Base-by-base conservation (phyloP, 2,113 vertebrate genomes). In the Protobothrops mucrosquamatus region DNA sequence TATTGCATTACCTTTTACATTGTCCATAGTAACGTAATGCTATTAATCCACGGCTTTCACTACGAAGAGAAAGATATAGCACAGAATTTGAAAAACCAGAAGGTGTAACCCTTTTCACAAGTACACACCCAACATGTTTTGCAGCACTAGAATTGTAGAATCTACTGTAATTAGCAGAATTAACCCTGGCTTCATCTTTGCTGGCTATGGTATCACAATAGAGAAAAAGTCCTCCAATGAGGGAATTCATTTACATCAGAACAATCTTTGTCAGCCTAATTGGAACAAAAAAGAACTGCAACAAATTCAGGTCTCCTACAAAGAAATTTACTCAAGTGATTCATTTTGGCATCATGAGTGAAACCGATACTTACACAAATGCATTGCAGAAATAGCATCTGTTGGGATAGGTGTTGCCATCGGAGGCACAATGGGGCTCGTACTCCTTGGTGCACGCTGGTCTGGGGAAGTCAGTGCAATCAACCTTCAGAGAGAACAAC, bases 401-500 rank as follows among this genome's bases (percentile, higher is more conserved):
- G 92, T 97, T 98, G 2, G 90, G 29, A 0, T 97, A 97, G 0
- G 97, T 97, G 88, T 23, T 96, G 54, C 97, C 97, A 5, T 98
- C 93, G 1, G 97, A 97, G 46, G 94, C 97, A 0, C 98, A 98
- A 52, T 97, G 24, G 56, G 97, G 97, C 23, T 92, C 56, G 91
- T 90, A 55, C 0, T 92, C 90, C 20, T 0, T 0, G 0, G 74
- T 0, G 85, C 96, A 96, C 56, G 8, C 56, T 8, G 0, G 0
- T 1, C 0, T 15, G 48, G 0, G 0, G 12, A 86, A 89, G 14
- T 2, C 0, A 0, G 0, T 8, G 92, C 87, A 88, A 18, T 54
- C 26, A n/a, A n/a, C 26, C 87, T 88, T 20, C 26, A 43, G 34
- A 57, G 88, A 87, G 86, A 52, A 39, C 26, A 87, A 52, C 22